These are phyloP conservation scores for Mesorhabditis belari DNA, from an alignment of 2,888 invertebrate genomes.

Conservation along the genomic window DNA sequence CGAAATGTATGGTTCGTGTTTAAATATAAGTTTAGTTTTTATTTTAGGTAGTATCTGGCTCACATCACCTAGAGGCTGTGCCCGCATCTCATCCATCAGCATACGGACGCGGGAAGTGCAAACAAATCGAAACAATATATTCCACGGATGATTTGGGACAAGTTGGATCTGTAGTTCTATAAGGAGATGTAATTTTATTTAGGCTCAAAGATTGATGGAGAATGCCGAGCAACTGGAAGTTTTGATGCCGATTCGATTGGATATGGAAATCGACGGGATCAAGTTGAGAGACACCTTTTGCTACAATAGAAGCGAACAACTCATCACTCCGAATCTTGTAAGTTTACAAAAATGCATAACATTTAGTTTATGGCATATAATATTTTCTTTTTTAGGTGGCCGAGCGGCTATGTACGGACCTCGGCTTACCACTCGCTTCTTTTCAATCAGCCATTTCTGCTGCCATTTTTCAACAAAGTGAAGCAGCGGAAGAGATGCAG, in stretches of 20 bases:
- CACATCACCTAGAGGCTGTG: conserved; percentile 90
- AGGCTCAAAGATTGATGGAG: conserved; percentile 81
- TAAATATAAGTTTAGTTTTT: no score
- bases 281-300: conserved; percentile 95
- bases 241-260: conserved; percentile 87
- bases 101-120: conserved; percentile 66
- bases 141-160: conserved; percentile 62
- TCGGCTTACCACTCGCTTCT: conserved; percentile 79
- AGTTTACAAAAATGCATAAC: no score
- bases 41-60: conserved; percentile 77
- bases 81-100: conserved; percentile 97
- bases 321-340: no score
- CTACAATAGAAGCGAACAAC: conserved; percentile 99
- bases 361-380: no score
- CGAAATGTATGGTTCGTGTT: no score
- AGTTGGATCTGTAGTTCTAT: no score
- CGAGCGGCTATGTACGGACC: conserved; percentile 92
- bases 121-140: conserved; percentile 43
- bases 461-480: conserved; percentile 88
- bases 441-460: conserved; percentile 96
- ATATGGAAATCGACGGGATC: conserved; percentile 98
- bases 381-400: conserved; percentile 64
- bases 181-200: conserved; percentile 63
- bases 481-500: no score
- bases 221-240: conserved; percentile 84